Base-by-base conservation (phyloP, 2,888 invertebrate genomes). In the Lymantria monacha region DNA sequence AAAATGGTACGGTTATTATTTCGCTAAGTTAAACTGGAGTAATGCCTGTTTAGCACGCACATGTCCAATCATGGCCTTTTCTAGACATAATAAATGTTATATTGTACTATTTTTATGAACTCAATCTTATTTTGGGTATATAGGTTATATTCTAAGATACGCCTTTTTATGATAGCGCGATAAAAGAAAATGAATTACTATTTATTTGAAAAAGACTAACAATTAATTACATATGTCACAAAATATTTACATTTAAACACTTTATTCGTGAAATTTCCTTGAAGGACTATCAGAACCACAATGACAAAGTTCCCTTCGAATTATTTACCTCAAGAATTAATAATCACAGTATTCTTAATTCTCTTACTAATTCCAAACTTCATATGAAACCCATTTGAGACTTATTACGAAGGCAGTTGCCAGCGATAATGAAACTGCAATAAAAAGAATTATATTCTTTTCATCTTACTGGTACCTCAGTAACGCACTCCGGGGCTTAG, bases 381-480 rank as follows among this genome's bases (percentile, higher is more conserved):
- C n/a, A 51, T 45, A 58, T 49, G 62, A 54, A 46, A 40, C 46
- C 14, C 49, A 36, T 42, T 51, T 44, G 43, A 50, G 30, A 53
- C 56, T 46, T 42, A 42, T 49, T 55, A 51, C 53, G 1, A 1
- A 38, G 9, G 41, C 14, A 51, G 30, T 44, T 42, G 33, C 36
- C 53, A 49, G 54, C 45, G 46, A 53, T 57, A 58, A 53, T 42
- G 44, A 48, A 49, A 60, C 30, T 59, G 52, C 42, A 59, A 64
- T 69, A 69, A 66, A 68, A 69, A 60, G 49, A 49, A 53, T 52
- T 49, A 9, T 48, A 65, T n/a, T n/a, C n/a, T n/a, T 57, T 61
- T 62, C 51, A 50, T 49, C 55, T 61, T 40, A 50, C 55, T 62
- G 49, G 70, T 65, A 64, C 63, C 63, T 42, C n/a, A n/a, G n/a